phyloP scores from a whole-genome alignment of 1,140 invertebrate genomes.

The Drosophila hydei region DNA sequence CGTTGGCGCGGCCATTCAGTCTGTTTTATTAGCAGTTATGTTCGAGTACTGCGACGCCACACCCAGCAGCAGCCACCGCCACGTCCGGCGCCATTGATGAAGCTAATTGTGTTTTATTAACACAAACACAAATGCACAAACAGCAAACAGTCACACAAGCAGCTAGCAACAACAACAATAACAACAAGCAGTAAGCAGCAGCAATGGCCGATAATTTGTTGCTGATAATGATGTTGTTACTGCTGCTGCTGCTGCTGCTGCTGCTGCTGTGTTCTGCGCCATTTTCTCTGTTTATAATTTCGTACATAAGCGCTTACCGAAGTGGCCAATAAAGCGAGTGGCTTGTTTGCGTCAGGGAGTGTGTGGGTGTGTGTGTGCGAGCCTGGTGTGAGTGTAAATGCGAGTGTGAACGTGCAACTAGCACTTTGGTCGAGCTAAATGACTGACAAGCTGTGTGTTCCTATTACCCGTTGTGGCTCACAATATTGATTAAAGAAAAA shows the following conservation, averaged over 20 bases:
- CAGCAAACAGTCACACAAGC: conserved; percentile 43
- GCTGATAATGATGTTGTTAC: conserved; percentile 67
- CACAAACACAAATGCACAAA: conserved; percentile 82
- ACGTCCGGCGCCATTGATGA: conserved; percentile 71
- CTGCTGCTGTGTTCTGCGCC: conserved; percentile 29
- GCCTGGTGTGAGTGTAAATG: conserved; percentile 11
- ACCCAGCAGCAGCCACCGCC: conserved; percentile 1
- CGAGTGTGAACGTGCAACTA: conserved; percentile 7
- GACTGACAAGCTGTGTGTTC: conserved; percentile 25
- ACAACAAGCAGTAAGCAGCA: conserved; percentile 20
- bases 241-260: conserved; percentile 5
- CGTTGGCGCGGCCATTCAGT: conserved; percentile 68
- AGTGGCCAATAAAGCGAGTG: conserved; percentile 45
- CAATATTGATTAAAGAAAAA: conserved; percentile 45
- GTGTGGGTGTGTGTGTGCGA: neutral
- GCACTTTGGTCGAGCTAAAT: conserved; percentile 30
- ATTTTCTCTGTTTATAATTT: conserved; percentile 74
- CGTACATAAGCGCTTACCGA: conserved; percentile 59
- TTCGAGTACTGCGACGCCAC: conserved; percentile 41
- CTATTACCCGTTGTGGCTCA: conserved; percentile 18
- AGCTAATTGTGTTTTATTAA: conserved; percentile 84
- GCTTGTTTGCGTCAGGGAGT: conserved; percentile 1
- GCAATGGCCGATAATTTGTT: conserved; percentile 73
- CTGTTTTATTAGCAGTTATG: conserved; percentile 81
- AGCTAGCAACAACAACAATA: conserved; percentile 30